Conservation (phyloP, 2,113 vertebrate species). For the Calidris pygmaea region DNA sequence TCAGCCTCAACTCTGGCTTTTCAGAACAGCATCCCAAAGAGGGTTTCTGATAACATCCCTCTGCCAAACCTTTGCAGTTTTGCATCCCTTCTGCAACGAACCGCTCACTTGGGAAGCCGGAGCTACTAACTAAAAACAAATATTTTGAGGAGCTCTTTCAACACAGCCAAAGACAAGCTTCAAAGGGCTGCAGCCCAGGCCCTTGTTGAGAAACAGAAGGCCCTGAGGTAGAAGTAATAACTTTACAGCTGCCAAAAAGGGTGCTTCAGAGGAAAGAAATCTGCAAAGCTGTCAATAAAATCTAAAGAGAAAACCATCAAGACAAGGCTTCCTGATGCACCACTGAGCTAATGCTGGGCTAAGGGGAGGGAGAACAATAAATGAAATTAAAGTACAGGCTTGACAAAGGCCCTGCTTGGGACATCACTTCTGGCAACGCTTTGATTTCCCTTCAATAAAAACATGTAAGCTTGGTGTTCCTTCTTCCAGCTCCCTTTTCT, state of each 20-base stretch:
- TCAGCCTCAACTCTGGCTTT: not conserved
- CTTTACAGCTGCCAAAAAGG: conserved; percentile 37
- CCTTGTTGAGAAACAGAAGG: conserved; percentile 21
- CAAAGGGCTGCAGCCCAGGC: conserved; percentile 31
- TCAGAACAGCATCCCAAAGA: not conserved
- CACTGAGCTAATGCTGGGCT: not conserved
- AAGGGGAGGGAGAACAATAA: conserved; percentile 8
- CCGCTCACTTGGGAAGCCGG: not conserved
- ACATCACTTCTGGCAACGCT: conserved; percentile 14
- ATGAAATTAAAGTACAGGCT: not conserved
- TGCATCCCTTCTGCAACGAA: not conserved
- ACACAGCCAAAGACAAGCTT: conserved; percentile 2
- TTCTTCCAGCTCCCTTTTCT: not conserved
- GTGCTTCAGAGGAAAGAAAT: conserved; percentile 51
- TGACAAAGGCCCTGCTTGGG: not conserved
- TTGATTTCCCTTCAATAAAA: conserved; percentile 27
- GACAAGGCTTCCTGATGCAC: not conserved
- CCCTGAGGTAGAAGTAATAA: conserved; percentile 24
- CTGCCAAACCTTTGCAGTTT: not conserved
- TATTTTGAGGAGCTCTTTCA: conserved; percentile 54
- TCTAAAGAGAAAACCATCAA: conserved; percentile 36
- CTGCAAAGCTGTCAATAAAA: conserved; percentile 55
- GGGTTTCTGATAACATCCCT: not conserved
- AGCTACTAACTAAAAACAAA: conserved; percentile 22
- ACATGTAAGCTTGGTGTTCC: not conserved